Percentiles rank a stretch among this genome's conserved stretches.
Evolutionary conservation across 2,113 vertebrate species (phyloP).

Genomic region (Gasterosteus aculeatus): DNA sequence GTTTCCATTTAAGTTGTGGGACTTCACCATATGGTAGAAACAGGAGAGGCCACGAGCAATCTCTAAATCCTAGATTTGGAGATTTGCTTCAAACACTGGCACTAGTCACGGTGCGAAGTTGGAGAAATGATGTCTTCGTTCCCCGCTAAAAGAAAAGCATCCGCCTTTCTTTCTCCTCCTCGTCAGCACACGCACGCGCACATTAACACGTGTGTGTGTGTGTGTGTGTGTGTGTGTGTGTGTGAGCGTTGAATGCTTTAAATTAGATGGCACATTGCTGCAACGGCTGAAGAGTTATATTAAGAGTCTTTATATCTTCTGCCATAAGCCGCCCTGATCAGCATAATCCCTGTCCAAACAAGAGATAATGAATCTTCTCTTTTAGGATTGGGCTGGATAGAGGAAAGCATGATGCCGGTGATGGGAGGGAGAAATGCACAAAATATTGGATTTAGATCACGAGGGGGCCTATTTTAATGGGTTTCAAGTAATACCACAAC

Average conservation of each 20-base stretch:
- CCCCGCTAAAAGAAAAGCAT: no score
- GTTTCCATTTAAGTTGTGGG: constrained; percentile 30
- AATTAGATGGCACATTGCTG: constrained; percentile 73
- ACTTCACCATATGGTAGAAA: no score
- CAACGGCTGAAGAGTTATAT: constrained; percentile 79
- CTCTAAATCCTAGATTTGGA: neutral
- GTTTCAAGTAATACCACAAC: constrained; percentile 75
- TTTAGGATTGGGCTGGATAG: constrained; percentile 58
- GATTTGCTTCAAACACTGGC: neutral
- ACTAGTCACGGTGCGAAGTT: no score
- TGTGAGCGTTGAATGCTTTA: constrained; percentile 49
- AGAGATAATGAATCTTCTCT: constrained; percentile 83
- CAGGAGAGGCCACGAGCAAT: neutral
- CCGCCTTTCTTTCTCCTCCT: no score
- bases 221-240: constrained; percentile 19
- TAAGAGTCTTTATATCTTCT: constrained; percentile 81
- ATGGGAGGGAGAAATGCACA: constrained; percentile 67
- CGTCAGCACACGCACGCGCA: no score
- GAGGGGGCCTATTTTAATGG: constrained; percentile 76
- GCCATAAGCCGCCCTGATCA: constrained; percentile 78
- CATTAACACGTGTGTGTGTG: constrained; percentile 10
- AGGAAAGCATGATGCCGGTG: constrained; percentile 62
- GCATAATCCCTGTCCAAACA: constrained; percentile 84
- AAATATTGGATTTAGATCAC: constrained; percentile 84
- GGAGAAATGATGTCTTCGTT: no score